Conservation (phyloP, 35 echinoderm and acorn worm species). For the Apostichopus parvimensis region DNA sequence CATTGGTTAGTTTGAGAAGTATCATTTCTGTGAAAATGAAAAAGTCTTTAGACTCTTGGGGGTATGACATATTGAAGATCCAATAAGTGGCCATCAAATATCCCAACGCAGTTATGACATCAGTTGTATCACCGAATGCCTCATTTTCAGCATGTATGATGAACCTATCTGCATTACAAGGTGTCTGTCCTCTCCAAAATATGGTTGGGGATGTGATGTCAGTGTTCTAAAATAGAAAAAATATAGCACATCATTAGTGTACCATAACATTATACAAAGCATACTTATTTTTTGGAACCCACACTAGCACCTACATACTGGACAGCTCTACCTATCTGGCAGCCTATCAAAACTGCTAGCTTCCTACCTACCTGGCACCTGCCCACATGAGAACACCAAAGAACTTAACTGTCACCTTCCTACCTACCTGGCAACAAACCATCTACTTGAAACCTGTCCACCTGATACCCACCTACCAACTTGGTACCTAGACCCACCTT, state of each 20-base stretch:
- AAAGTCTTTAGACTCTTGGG: background rate
- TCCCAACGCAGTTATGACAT: conserved; percentile 25
- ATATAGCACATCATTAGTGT: background rate
- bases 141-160: conserved; percentile 18
- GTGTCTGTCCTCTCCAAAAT: conserved; percentile 14
- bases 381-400: no score
- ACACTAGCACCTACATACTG: no score
- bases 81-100: background rate
- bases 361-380: no score
- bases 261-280: background rate
- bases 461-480: background rate
- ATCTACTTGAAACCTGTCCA: no score
- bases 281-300: no score
- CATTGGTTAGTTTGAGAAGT: background rate
- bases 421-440: no score
- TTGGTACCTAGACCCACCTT: background rate
- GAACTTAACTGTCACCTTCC: no score
- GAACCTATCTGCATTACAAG: background rate
- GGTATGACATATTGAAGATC: conserved; percentile 29
- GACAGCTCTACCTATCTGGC: no score
- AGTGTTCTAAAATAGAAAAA: conserved; percentile 1
- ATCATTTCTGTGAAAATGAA: background rate
- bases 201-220: conserved; percentile 17
- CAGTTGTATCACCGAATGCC: background rate
- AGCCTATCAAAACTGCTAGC: no score